These are phyloP conservation scores for Psilopogon haemacephalus DNA, from an alignment of 2,113 vertebrate genomes.

Conservation along the genomic window DNA sequence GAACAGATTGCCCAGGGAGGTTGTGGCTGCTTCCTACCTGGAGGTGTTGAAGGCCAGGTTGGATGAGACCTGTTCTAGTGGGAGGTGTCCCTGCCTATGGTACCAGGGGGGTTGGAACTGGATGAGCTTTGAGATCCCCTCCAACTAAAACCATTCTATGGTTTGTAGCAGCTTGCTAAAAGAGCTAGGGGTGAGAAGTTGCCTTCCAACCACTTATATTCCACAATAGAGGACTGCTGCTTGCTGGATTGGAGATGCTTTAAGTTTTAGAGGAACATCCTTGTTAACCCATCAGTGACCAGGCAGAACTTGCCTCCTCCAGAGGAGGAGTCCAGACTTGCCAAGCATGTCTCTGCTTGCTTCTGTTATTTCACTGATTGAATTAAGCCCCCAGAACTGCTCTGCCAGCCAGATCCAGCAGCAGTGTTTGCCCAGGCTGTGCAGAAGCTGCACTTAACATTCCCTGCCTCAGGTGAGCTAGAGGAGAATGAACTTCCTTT, in stretches of 20 bases:
- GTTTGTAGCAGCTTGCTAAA: not conserved
- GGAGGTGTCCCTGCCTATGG: too few relatives aligned
- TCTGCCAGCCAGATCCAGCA: not conserved
- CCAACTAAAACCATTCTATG: too few relatives aligned
- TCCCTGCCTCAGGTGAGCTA: not conserved
- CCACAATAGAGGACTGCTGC: not conserved
- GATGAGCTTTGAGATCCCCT: too few relatives aligned
- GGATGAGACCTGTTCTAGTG: too few relatives aligned
- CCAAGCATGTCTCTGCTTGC: fast-evolving
- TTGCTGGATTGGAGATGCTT: not conserved
- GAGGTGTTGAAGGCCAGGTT: too few relatives aligned
- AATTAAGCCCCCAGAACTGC: not conserved
- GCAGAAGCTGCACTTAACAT: not conserved
- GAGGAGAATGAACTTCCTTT: not conserved
- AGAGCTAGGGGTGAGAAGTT: not conserved
- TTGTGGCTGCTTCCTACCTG: too few relatives aligned
- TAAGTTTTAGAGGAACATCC: not conserved
- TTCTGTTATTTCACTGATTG: not conserved
- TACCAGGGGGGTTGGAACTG: too few relatives aligned
- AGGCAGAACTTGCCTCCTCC: not conserved
- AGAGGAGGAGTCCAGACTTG: too few relatives aligned
- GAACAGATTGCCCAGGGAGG: too few relatives aligned
- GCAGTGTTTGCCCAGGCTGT: not conserved
- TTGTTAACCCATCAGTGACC: not conserved
- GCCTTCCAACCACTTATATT: not conserved